A percentile compares a stretch with the other conserved stretches of the same genome.
phyloP scores from a whole-genome alignment of 2,888 invertebrate genomes.

The Linnaemya tessellans region DNA sequence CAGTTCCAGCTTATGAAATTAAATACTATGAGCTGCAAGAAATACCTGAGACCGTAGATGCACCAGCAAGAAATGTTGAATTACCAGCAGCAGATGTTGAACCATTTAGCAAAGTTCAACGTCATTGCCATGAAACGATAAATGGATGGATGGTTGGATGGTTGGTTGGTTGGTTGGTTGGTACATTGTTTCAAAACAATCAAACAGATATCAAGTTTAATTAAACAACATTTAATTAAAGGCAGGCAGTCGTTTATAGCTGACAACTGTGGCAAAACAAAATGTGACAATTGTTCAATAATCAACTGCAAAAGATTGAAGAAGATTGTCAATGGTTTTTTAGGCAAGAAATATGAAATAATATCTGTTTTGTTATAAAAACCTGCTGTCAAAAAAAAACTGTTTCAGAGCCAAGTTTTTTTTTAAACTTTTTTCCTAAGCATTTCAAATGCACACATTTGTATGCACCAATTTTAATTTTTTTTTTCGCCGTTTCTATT shows the following conservation, averaged over 20 bases:
- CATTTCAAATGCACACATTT: slow-evolving; percentile 51
- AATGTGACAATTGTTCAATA: slow-evolving; percentile 49
- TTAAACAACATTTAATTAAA: slow-evolving; percentile 54
- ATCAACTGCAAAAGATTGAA: slow-evolving; percentile 16
- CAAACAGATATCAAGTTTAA: slow-evolving; percentile 37
- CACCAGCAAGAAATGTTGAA: slow-evolving; percentile 53
- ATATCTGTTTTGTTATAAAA: slow-evolving; percentile 42
- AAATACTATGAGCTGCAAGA: not conserved
- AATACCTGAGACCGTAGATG: slow-evolving; percentile 5
- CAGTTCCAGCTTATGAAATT: slow-evolving; percentile 1
- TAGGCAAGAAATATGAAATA: slow-evolving; percentile 45
- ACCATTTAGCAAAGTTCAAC: slow-evolving; percentile 66
- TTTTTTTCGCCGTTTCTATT: slow-evolving; percentile 4
- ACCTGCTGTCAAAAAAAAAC: slow-evolving; percentile 55
- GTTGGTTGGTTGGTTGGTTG: slow-evolving; percentile 25
- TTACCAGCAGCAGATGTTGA: slow-evolving; percentile 51
- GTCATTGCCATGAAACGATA: slow-evolving; percentile 37
- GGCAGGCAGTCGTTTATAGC: slow-evolving; percentile 12
- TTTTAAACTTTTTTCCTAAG: not conserved
- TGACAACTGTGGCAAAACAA: slow-evolving; percentile 10
- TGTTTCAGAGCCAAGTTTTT: slow-evolving; percentile 65
- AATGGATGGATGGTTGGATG: slow-evolving; percentile 39
- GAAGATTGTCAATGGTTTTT: slow-evolving; percentile 20
- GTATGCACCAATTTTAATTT: slow-evolving; percentile 64
- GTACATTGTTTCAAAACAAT: slow-evolving; percentile 45